phyloP scores from a whole-genome alignment of 1,140 invertebrate species.

The Drosophila bocqueti region DNA sequence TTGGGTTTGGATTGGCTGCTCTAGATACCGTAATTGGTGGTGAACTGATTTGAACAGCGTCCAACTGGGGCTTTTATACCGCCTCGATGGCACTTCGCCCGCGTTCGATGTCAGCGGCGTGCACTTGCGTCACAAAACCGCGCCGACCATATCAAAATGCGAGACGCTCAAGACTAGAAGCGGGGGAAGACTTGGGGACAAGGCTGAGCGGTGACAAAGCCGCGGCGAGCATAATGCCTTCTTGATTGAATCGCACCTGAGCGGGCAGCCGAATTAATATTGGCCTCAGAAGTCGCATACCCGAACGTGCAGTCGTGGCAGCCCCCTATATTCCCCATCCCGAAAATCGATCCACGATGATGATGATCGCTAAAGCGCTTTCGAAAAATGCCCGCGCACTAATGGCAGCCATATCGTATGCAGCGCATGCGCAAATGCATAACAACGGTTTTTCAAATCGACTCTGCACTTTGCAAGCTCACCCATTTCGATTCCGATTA shows the following conservation, averaged over 20 bases:
- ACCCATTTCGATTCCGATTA: conserved; percentile 50
- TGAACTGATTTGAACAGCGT: conserved; percentile 81
- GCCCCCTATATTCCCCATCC: not conserved
- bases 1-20: conserved; percentile 62
- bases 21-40: conserved; percentile 82
- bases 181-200: conserved; percentile 24
- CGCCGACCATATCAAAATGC: conserved; percentile 70
- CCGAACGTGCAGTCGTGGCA: conserved; percentile 59
- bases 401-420: conserved; percentile 69
- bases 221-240: conserved; percentile 71
- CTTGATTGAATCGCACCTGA: conserved; percentile 77
- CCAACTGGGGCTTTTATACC: conserved; percentile 80
- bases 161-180: conserved; percentile 74
- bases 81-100: conserved; percentile 55
- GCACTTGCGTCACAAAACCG: conserved; percentile 74
- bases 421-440: conserved; percentile 80
- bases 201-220: conserved; percentile 70
- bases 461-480: conserved; percentile 63
- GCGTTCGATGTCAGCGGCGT: conserved; percentile 63
- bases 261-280: conserved; percentile 73
- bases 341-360: conserved; percentile 38
- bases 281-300: conserved; percentile 74
- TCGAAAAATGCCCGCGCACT: conserved; percentile 58
- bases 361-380: conserved; percentile 64
- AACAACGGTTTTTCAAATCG: conserved; percentile 78